Evolutionary conservation across 2,113 vertebrate genomes (phyloP), one percentile per base, ranked within the genome.

Genomic region (Seriola dumerili): DNA sequence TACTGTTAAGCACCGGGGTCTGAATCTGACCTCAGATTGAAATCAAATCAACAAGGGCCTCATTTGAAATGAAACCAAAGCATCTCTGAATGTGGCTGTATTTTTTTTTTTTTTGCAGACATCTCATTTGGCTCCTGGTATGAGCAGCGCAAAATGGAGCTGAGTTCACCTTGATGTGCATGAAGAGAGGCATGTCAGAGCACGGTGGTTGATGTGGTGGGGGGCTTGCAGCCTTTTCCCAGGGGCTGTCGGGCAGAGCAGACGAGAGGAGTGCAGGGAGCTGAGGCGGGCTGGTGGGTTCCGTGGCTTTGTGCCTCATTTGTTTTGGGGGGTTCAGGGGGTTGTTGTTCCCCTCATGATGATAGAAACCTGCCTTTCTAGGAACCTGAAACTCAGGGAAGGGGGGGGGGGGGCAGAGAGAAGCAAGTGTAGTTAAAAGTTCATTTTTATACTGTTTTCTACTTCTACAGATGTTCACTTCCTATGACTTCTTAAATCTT

Each of bases 331-430:
- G 84, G 85, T 85, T 85, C 76, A 61, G 81, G 87, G 87, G 89
- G 85, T 90, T 92, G 86, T 88, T 42, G 74, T 62, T 90, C 81
- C 78, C 79, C 74, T 69, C 44, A 48, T 72, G 80, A 70, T 84
- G 83, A 65, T 38, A 64, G 19, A 88, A 86, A 84, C 38, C 54
- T 73, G 64, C 76, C 94, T 95, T 95, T 95, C 93, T 94, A 94
- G 89, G 93, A 95, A 95, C 87, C 84, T 85, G 82, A 90, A 93
- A 85, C 81, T 82, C 16, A 13, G 70, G 61, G 32, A 17, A 70
- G 61, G n/a, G 55, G 38, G 9, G 63, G 55, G 6, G 57, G 72
- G 23, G 29, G 29, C 40, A 52, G 48, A 59, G 14, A 9, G 29
- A 29, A 29, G 36, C 3, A 42, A 59, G 1, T 70, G 32, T 58